phyloP scores from a whole-genome alignment of 2,888 invertebrate genomes.

The Drosophila histrio region DNA sequence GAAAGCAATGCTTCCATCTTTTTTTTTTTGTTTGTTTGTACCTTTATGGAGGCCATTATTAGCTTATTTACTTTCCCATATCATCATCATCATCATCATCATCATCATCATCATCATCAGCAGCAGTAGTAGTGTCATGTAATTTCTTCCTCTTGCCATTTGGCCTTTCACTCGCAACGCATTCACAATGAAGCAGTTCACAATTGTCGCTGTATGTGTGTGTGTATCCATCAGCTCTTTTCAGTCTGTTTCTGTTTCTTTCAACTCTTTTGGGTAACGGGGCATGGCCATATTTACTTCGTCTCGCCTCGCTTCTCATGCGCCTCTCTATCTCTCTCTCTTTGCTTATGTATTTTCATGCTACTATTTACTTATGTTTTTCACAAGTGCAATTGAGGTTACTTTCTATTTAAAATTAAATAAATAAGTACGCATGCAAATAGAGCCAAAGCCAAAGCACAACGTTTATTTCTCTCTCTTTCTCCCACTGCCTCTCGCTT shows the following conservation, averaged over 20 bases:
- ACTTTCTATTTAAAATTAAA: conserved; percentile 76
- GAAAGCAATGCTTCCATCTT: background rate
- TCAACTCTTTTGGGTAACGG: conserved; percentile 12
- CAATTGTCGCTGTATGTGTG: background rate
- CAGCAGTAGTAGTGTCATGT: conserved; percentile 1
- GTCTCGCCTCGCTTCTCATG: conserved; percentile 16
- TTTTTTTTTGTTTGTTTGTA: background rate
- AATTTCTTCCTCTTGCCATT: conserved; percentile 16
- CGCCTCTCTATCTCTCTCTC: background rate
- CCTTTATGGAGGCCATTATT: background rate
- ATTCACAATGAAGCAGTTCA: conserved; percentile 1
- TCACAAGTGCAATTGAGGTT: conserved; percentile 77
- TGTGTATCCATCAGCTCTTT: background rate
- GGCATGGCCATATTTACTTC: conserved; percentile 37
- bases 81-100: background rate
- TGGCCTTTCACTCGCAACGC: conserved; percentile 47
- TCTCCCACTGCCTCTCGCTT: background rate
- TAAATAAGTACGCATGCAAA: conserved; percentile 70
- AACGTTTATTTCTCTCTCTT: conserved; percentile 28
- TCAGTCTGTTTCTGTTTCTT: background rate
- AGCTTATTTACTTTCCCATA: conserved; percentile 10
- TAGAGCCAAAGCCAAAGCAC: conserved; percentile 37
- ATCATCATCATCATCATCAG: conserved; percentile 2
- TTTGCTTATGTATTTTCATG: conserved; percentile 39
- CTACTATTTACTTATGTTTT: conserved; percentile 75